phyloP scores from a whole-genome alignment of 2,113 vertebrate genomes.

The Embiotoca jacksoni region DNA sequence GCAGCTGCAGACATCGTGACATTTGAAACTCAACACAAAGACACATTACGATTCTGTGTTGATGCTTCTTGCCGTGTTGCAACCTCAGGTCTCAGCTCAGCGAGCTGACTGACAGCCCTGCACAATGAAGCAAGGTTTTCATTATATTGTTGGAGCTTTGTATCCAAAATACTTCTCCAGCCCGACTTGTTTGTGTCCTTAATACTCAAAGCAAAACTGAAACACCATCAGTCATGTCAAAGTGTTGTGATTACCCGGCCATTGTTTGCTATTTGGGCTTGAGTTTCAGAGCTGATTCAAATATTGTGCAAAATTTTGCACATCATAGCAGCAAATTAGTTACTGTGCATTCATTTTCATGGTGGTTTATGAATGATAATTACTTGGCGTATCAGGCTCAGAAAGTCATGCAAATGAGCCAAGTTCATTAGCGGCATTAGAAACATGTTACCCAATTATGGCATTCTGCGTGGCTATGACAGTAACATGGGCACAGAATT shows the following conservation, averaged over 20 bases:
- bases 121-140: slow-evolving; percentile 48
- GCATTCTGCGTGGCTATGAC: slow-evolving; percentile 63
- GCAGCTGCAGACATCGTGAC: slow-evolving; percentile 35
- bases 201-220: slow-evolving; percentile 23
- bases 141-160: slow-evolving; percentile 15
- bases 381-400: slow-evolving; percentile 65
- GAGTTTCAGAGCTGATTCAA: slow-evolving; percentile 49
- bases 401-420: slow-evolving; percentile 76
- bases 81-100: slow-evolving; percentile 50
- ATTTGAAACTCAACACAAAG: slow-evolving; percentile 46
- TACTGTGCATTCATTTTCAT: slow-evolving; percentile 75
- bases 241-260: slow-evolving; percentile 42
- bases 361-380: slow-evolving; percentile 72
- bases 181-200: slow-evolving; percentile 36
- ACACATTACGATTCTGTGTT: slow-evolving; percentile 36
- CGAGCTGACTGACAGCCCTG: slow-evolving; percentile 42
- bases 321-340: slow-evolving; percentile 70
- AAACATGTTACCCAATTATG: slow-evolving; percentile 65
- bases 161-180: slow-evolving; percentile 22
- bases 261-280: slow-evolving; percentile 54
- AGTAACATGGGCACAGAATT: slow-evolving; percentile 57
- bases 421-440: slow-evolving; percentile 75
- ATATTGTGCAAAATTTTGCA: slow-evolving; percentile 69
- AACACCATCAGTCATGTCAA: slow-evolving; percentile 49
- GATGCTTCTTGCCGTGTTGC: slow-evolving; percentile 17